Evolutionary conservation across 2,888 invertebrate genomes (phyloP), one percentile per base, ranked within the genome.

Genomic region (Operophtera brumata): DNA sequence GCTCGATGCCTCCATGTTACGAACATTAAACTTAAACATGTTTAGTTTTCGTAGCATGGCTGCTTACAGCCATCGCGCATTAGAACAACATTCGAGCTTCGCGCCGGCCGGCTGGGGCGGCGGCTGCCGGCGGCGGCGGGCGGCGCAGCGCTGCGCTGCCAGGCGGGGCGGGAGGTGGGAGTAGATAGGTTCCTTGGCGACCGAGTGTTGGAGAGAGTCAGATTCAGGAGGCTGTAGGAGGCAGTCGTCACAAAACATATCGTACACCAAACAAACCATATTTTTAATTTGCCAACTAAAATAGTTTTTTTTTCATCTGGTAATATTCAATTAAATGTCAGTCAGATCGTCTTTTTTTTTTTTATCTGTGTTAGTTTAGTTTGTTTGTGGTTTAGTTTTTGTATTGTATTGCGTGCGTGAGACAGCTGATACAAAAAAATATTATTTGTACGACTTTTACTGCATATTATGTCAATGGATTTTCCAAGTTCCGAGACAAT

Each of bases 401-500:
- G n/a, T 30, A 3, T 30, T 30, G 30, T 34, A 34, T n/a, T n/a
- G 8, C 3, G 13, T 36, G 34, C 6, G n/a, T 11, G 11, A 36
- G 36, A 36, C 6, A 36, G 7, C 3, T 34, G 11, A 34, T 11
- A 3, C 9, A 6, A 6, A 34, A 34, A 34, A 11, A n/a, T 5
- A 0, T 45, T 20, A 37, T 54, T 58, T 47, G 51, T 42, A 34
- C 34, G 14, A n/a, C n/a, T n/a, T n/a, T n/a, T n/a, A n/a, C n/a
- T n/a, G n/a, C n/a, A n/a, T n/a, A n/a, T n/a, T n/a, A n/a, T n/a
- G n/a, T n/a, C n/a, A n/a, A n/a, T n/a, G n/a, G n/a, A 30, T 47
- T 51, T 47, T 45, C 47, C 36, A 42, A 11, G 25, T 25, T 44
- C 36, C 9, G n/a, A 45, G 64, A 80, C 61, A 76, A 92, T 92